Evolutionary conservation across 2,113 vertebrate genomes (phyloP).

Genomic region (Pluvianellus socialis): DNA sequence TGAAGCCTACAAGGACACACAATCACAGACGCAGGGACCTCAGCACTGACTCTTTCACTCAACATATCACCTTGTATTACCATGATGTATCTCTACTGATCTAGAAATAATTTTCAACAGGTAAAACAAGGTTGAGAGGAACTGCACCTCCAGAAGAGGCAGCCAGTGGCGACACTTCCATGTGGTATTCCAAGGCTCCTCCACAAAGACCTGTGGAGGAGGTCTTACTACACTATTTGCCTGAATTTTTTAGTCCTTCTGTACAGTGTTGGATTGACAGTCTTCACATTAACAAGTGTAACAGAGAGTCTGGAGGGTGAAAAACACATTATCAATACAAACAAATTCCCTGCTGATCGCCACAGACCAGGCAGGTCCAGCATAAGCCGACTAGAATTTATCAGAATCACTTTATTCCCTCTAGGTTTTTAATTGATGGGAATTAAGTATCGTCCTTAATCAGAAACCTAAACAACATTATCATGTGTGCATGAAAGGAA

Average conservation of each 20-base stretch:
- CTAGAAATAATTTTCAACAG: neutral
- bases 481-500: neutral
- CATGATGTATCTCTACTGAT: neutral
- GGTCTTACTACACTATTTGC: neutral
- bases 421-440: neutral
- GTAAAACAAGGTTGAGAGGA: neutral
- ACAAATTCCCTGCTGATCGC: neutral
- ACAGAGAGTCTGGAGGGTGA: neutral
- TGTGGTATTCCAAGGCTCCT: neutral
- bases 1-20: neutral
- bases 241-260: neutral
- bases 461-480: neutral
- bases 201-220: rapidly evolving
- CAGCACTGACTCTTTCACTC: neutral
- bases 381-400: neutral
- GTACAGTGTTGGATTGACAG: neutral
- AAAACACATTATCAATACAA: neutral
- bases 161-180: neutral
- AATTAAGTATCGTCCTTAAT: neutral
- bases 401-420: neutral
- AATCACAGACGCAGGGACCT: rapidly evolving
- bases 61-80: neutral
- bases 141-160: neutral
- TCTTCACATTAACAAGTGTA: neutral
- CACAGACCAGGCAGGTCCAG: neutral